phyloP scores from a whole-genome alignment of 2,797 vertebrate genomes.

The Anomalospiza imberbis region DNA sequence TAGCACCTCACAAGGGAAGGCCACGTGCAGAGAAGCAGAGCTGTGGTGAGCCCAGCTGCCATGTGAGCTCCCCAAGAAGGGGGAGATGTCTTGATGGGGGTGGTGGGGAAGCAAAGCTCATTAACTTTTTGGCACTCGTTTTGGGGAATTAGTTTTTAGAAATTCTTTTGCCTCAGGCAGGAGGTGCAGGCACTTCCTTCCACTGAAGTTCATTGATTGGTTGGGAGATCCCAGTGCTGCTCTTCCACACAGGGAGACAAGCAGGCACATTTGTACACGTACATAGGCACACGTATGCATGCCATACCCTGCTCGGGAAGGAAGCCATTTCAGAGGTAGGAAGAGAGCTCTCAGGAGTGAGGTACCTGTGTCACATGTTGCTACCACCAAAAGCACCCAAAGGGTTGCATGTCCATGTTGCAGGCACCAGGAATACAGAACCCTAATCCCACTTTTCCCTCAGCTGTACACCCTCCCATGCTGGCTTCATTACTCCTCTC shows the following conservation, averaged over 20 bases:
- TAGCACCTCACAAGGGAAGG: conserved; percentile 6
- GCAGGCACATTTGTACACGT: background rate
- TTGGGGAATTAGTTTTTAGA: conserved; percentile 13
- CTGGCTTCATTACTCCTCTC: background rate
- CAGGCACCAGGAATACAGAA: background rate
- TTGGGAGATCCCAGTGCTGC: fast-evolving
- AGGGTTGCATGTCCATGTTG: fast-evolving
- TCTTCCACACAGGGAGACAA: background rate
- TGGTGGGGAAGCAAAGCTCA: conserved; percentile 28
- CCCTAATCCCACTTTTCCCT: background rate
- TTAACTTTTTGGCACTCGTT: conserved; percentile 15
- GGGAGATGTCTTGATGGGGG: background rate
- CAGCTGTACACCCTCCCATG: background rate
- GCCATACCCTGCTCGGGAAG: background rate
- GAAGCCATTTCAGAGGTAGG: background rate
- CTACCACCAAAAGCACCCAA: background rate
- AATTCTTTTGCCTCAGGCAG: background rate
- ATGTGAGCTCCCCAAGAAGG: background rate
- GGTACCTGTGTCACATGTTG: fast-evolving
- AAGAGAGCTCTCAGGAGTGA: background rate
- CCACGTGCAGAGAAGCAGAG: background rate
- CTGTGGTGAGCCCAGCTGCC: background rate
- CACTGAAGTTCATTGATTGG: background rate
- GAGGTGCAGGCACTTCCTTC: background rate
- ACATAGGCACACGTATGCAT: fast-evolving